Evolutionary conservation across 64 coral and sea anemone species (phyloP).

Genomic region (Orbicella faveolata): DNA sequence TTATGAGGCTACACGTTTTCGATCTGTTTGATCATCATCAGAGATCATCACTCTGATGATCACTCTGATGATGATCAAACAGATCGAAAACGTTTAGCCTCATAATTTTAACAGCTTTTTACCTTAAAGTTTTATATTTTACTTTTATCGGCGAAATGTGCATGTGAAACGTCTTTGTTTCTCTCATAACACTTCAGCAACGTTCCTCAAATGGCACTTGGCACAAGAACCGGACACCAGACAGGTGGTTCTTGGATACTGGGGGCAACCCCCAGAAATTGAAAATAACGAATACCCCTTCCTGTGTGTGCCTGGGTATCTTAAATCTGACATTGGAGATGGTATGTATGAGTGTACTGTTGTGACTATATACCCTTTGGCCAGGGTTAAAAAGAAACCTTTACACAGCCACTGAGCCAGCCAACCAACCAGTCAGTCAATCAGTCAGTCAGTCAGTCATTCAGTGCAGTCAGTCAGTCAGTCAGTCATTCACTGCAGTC

Average conservation of each 20-base stretch:
- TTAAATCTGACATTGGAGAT: slow-evolving; percentile 30
- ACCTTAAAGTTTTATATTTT: too few relatives aligned
- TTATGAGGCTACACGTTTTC: too few relatives aligned
- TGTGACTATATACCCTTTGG: not conserved
- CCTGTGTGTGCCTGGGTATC: slow-evolving; percentile 30
- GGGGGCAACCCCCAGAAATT: slow-evolving; percentile 24
- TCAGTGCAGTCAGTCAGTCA: not conserved
- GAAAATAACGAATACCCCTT: not conserved
- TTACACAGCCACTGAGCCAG: not conserved
- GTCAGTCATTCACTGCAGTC: not conserved
- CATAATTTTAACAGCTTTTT: too few relatives aligned
- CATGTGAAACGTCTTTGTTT: not conserved
- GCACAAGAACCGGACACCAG: not conserved
- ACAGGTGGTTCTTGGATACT: slow-evolving; percentile 31
- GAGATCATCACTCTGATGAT: too few relatives aligned
- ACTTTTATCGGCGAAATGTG: too few relatives aligned
- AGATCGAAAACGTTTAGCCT: too few relatives aligned
- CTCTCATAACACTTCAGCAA: not conserved
- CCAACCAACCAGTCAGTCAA: not conserved
- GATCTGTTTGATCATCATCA: too few relatives aligned
- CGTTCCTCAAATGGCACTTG: not conserved
- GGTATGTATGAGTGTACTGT: not conserved
- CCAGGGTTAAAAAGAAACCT: too few relatives aligned
- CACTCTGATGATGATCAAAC: too few relatives aligned
- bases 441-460: not conserved